Evolutionary conservation across 1,140 invertebrate species (phyloP), one percentile per base, ranked within the genome.

Genomic region (Pentalonia nigronervosa): DNA sequence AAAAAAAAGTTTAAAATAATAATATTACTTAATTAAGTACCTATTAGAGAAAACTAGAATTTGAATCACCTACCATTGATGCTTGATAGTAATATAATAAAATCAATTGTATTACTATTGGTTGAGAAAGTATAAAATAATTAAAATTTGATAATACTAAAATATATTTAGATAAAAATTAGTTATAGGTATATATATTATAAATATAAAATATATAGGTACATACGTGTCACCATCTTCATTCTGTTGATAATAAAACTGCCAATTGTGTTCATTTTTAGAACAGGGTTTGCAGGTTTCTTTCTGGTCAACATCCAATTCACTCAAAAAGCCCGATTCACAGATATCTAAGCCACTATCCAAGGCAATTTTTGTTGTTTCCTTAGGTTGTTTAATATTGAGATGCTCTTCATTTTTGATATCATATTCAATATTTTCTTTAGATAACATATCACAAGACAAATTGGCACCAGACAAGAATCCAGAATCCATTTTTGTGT

Each of bases 191-290:
- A n/a, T 67, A 67, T 14, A 67, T 48, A 23, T 23, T 56, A 56
- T 56, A 56, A 67, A 67, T 30, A 67, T 30, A 67, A 60, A 67
- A 83, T 53, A 53, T 84, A 11, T 25, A 53, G 2, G 41, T 88
- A 94, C 93, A 76, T 94, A 94, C 93, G 93, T 94, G 67, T 94
- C 86, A 56, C 93, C 93, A 53, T 94, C 90, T 20, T 94, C 93
- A 88, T 94, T 67, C 30, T 83, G 93, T 48, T 60, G 48, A 45
- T 87, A 94, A 86, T 92, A 50, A 34, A 36, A 67, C 25, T 50
- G n/a, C 90, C 90, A 93, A 41, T 41, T 41, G 41, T 41, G 41
- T 30, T 56, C 34, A 45, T 41, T 93, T 41, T 86, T 93, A 7
- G 48, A 11, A 14, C 8, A 90, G 17, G n/a, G 34, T 45, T 83